Evolutionary conservation across 2,888 invertebrate species (phyloP).

Genomic region (Anagyrus pseudococci): DNA sequence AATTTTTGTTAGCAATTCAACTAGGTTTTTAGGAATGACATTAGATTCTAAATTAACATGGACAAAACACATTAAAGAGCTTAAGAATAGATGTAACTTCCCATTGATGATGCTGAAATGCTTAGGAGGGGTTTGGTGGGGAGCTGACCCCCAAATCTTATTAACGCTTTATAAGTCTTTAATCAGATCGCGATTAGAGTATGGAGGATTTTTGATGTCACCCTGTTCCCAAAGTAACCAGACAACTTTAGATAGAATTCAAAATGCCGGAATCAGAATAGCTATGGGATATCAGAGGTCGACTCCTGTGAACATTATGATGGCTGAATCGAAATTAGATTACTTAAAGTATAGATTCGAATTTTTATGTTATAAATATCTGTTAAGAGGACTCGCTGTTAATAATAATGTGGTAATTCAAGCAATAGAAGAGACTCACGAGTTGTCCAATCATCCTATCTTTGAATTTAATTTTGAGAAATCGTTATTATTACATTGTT

Average conservation of each 20-base stretch:
- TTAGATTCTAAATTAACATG: constrained; percentile 18
- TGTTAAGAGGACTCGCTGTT: constrained; percentile 10
- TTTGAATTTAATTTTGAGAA: constrained; percentile 25
- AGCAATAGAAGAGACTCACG: constrained; percentile 11
- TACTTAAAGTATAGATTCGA: constrained; percentile 22
- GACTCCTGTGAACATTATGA: constrained; percentile 17
- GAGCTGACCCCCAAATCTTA: constrained; percentile 29
- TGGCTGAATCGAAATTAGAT: constrained; percentile 22
- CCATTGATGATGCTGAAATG: constrained; percentile 22
- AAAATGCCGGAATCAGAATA: constrained; percentile 22
- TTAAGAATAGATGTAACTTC: constrained; percentile 21
- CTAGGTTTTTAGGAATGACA: constrained; percentile 4
- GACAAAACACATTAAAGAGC: constrained; percentile 21
- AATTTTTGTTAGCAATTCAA: background rate
- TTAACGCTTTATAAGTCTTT: constrained; percentile 29
- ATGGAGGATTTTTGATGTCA: constrained; percentile 33
- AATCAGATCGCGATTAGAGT: constrained; percentile 36
- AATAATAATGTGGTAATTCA: constrained; percentile 6
- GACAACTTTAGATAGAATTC: constrained; percentile 33
- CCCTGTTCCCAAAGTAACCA: constrained; percentile 4
- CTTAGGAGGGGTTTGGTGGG: constrained; percentile 36
- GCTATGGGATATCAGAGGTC: constrained; percentile 22
- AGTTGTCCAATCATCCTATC: constrained; percentile 6
- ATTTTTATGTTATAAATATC: constrained; percentile 21
- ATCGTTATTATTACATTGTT: background rate